Evolutionary conservation across 2,888 invertebrate genomes (phyloP).

Genomic region (Nemurella pictetii): DNA sequence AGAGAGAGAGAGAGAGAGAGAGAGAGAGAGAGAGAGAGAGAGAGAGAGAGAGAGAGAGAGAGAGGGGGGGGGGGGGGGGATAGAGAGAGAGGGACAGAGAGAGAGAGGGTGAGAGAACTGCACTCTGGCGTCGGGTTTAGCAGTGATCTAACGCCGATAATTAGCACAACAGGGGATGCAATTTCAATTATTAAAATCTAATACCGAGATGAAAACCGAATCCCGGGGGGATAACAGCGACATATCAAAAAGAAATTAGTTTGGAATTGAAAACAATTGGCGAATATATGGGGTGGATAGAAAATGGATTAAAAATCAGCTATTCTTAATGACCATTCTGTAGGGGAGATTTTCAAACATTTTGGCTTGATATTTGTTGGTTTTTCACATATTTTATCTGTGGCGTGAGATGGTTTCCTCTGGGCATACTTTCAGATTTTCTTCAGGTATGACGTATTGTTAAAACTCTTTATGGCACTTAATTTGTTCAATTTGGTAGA

Average conservation of each 20-base stretch:
- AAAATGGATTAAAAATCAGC: background rate
- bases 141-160: background rate
- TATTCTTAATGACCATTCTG: background rate
- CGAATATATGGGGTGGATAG: background rate
- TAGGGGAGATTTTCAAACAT: too few relatives aligned
- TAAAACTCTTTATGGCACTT: too few relatives aligned
- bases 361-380: too few relatives aligned
- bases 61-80: constrained; percentile 41
- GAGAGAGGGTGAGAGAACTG: constrained; percentile 43
- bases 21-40: constrained; percentile 43
- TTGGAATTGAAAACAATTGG: background rate
- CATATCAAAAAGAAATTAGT: background rate
- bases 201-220: background rate
- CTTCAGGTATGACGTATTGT: too few relatives aligned
- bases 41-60: constrained; percentile 48
- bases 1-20: constrained; percentile 43
- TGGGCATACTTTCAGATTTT: too few relatives aligned
- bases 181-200: background rate
- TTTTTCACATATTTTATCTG: too few relatives aligned
- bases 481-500: too few relatives aligned
- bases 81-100: constrained; percentile 43
- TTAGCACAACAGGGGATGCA: background rate
- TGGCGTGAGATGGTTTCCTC: too few relatives aligned
- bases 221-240: background rate
- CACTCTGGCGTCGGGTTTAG: background rate